Evolutionary conservation across 2,113 vertebrate genomes (phyloP).

Genomic region (Erythrocercus mccallii): DNA sequence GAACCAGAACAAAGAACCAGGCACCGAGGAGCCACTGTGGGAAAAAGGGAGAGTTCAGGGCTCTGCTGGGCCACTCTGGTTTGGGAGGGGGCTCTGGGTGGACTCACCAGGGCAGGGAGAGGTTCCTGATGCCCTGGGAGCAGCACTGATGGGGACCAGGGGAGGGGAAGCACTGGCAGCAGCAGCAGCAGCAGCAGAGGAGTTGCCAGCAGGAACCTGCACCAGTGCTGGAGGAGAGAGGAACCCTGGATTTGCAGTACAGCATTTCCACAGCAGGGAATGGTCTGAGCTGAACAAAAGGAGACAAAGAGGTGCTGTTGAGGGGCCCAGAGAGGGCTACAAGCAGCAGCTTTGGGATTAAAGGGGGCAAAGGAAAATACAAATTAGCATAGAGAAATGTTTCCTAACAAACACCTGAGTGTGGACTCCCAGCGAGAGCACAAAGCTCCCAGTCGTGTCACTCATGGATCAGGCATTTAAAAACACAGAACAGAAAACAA

Average conservation of each 20-base stretch:
- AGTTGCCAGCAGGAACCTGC: not conserved
- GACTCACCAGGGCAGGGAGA: not conserved
- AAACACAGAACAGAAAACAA: not conserved
- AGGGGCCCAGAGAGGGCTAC: not conserved
- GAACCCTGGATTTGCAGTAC: not conserved
- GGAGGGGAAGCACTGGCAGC: not conserved
- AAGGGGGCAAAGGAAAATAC: not conserved
- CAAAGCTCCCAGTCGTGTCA: not conserved
- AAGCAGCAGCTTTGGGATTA: not conserved
- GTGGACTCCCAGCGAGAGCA: not conserved
- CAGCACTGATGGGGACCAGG: too few relatives aligned
- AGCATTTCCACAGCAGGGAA: not conserved
- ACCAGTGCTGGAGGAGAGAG: accelerated
- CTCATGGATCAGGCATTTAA: not conserved
- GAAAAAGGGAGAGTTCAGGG: not conserved
- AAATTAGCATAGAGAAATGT: not conserved
- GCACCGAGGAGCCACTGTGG: not conserved
- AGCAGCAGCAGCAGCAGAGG: not conserved
- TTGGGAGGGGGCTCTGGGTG: too few relatives aligned
- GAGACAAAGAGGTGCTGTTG: not conserved
- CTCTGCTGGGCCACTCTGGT: not conserved
- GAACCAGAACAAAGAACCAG: not conserved
- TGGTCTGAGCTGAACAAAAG: not conserved
- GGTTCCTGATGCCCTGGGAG: not conserved
- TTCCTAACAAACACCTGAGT: not conserved